phyloP scores from a whole-genome alignment of 2,113 vertebrate genomes.

The Corynorhinus townsendii region DNA sequence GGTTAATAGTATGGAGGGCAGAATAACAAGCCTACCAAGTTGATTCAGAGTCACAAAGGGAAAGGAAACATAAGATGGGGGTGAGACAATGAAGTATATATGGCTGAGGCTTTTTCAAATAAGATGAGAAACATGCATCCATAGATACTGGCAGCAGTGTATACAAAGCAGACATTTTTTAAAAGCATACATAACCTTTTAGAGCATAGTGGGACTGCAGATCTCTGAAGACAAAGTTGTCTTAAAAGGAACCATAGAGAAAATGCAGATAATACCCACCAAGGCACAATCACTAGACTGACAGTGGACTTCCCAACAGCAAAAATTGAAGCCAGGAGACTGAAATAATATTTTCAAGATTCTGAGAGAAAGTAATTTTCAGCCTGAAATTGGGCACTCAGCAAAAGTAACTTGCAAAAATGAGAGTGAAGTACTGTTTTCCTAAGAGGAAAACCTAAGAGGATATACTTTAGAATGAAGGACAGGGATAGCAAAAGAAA shows the following conservation, averaged over 20 bases:
- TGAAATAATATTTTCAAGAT: constrained; percentile 13
- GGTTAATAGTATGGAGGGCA: neutral
- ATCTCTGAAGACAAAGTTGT: neutral
- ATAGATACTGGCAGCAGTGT: neutral
- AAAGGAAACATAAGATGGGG: neutral
- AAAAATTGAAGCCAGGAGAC: neutral
- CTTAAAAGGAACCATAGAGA: neutral
- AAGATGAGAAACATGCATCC: neutral
- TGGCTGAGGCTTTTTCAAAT: neutral
- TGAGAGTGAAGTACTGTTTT: neutral
- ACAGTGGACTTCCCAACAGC: neutral
- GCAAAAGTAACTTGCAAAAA: neutral
- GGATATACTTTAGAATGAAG: neutral
- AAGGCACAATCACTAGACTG: neutral
- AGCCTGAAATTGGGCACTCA: neutral
- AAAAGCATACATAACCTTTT: neutral
- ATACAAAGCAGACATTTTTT: neutral
- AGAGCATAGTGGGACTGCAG: neutral
- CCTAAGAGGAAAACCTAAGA: neutral
- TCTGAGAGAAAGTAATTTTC: constrained; percentile 24
- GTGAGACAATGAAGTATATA: neutral
- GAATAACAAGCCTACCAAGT: neutral
- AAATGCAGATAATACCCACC: neutral
- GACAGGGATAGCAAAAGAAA: neutral
- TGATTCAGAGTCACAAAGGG: neutral